Percentiles rank a stretch among this genome's conserved stretches.
These are phyloP conservation scores for Pristionchus pacificus DNA, from an alignment of 1,140 invertebrate species.

Conservation along the genomic window DNA sequence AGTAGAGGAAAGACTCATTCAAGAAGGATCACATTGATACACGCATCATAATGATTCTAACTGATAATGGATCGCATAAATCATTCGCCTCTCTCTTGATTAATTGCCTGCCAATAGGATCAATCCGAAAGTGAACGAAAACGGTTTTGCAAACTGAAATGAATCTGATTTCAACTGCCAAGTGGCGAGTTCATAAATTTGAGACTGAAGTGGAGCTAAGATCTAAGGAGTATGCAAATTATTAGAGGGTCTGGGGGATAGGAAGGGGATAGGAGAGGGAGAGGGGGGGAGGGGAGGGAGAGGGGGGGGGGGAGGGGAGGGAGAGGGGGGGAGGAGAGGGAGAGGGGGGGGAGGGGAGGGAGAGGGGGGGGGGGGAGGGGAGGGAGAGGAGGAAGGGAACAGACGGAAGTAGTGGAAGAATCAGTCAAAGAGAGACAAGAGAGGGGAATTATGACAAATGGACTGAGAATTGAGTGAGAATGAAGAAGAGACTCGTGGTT, in stretches of 20 bases:
- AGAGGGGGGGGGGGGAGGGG: conserved; percentile 2
- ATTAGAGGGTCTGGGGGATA: conserved; percentile 1
- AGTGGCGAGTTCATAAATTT: neutral
- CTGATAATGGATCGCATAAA: no score
- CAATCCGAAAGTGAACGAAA: no score
- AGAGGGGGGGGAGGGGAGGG: conserved; percentile 7
- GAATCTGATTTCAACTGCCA: no score
- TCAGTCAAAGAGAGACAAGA: neutral
- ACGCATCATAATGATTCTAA: no score
- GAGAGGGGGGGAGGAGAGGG: neutral
- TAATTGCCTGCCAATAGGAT: no score
- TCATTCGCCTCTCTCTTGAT: no score
- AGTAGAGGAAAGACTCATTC: no score
- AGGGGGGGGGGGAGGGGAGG: neutral
- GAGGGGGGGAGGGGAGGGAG: neutral
- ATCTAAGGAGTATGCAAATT: conserved; percentile 16
- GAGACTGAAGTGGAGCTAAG: neutral
- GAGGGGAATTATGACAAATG: neutral
- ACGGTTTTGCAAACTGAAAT: no score
- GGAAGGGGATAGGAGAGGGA: neutral
- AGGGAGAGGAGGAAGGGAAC: neutral
- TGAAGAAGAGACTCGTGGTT: neutral
- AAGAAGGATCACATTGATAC: no score
- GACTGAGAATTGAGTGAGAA: no score
- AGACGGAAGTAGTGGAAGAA: neutral